phyloP scores from a whole-genome alignment of 2,113 vertebrate genomes.

The Mola mola region DNA sequence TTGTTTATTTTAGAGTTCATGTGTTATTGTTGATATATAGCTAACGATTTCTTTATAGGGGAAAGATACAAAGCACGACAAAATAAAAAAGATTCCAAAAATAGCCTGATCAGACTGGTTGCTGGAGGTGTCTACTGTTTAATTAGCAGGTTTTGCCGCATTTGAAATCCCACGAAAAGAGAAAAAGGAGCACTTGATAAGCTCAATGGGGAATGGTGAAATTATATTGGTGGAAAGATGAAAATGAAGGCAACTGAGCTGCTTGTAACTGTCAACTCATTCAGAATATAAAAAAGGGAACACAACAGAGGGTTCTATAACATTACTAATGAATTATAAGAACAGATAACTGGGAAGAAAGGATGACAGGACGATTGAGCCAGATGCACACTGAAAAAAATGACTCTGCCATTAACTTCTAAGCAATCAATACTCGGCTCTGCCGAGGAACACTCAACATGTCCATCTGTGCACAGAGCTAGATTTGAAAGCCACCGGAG shows the following conservation, averaged over 20 bases:
- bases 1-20: slow-evolving; percentile 81
- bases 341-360: slow-evolving; percentile 51
- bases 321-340: slow-evolving; percentile 59
- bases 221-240: slow-evolving; percentile 45
- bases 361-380: slow-evolving; percentile 49
- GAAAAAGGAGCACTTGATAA: slow-evolving; percentile 50
- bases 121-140: slow-evolving; percentile 40
- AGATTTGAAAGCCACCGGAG: slow-evolving; percentile 77
- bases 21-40: slow-evolving; percentile 86
- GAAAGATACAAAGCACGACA: slow-evolving; percentile 86
- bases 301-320: slow-evolving; percentile 44
- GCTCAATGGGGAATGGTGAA: slow-evolving; percentile 55
- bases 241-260: slow-evolving; percentile 42
- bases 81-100: slow-evolving; percentile 81
- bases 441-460: slow-evolving; percentile 75
- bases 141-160: slow-evolving; percentile 48
- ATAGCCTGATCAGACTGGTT: slow-evolving; percentile 43
- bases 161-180: slow-evolving; percentile 43
- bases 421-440: slow-evolving; percentile 78
- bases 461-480: slow-evolving; percentile 70
- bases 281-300: slow-evolving; percentile 53
- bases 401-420: slow-evolving; percentile 76
- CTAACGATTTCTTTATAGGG: slow-evolving; percentile 88
- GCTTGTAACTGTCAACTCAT: slow-evolving; percentile 43
- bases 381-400: slow-evolving; percentile 72